These are phyloP conservation scores for Acridotheres tristis DNA, from an alignment of 2,797 vertebrate species.

Conservation along the genomic window DNA sequence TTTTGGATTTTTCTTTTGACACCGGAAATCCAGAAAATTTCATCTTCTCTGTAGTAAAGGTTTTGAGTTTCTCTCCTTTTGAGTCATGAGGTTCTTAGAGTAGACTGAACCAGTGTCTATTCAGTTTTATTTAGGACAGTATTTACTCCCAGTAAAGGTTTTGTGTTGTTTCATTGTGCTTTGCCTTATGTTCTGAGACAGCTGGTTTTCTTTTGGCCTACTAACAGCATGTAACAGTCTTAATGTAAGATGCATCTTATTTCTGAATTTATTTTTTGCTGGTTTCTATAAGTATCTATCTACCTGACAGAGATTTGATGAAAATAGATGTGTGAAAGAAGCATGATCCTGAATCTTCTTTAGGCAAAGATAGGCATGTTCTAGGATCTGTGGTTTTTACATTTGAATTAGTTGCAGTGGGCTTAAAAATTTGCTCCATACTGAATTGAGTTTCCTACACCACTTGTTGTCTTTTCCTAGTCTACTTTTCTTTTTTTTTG, in stretches of 20 bases:
- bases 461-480: neutral
- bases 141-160: neutral
- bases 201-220: constrained; percentile 19
- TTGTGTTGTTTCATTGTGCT: constrained; percentile 1
- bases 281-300: neutral
- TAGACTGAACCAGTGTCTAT: neutral
- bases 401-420: neutral
- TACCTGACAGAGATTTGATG: neutral
- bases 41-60: neutral
- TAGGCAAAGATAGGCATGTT: neutral
- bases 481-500: neutral
- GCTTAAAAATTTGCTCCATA: neutral
- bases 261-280: neutral
- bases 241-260: neutral
- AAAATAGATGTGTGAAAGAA: neutral
- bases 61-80: neutral
- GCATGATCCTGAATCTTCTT: neutral
- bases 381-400: neutral
- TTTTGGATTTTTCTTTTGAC: neutral
- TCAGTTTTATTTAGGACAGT: neutral
- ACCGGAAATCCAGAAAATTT: neutral
- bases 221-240: neutral
- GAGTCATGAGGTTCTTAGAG: neutral
- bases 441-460: neutral
- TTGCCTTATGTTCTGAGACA: neutral